Base-by-base conservation (phyloP, 2,888 invertebrate species). In the Drosophila sordidapex region DNA sequence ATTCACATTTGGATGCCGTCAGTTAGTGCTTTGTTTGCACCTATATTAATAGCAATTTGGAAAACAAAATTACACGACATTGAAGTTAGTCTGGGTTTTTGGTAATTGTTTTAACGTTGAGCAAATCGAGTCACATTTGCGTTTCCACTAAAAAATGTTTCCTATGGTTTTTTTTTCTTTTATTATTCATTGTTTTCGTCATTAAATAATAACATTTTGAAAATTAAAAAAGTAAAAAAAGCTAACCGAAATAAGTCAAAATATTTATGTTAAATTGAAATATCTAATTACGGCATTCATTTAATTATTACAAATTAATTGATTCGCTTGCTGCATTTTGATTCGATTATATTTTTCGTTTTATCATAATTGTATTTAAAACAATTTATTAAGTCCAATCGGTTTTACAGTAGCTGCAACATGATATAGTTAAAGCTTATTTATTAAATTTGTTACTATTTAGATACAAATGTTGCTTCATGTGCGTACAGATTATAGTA, bases 401-500 rank as follows among this genome's bases (percentile, higher is more conserved):
- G n/a, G 11, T 18, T 25, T 33, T 27, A 10, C 15, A 49, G 29
- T 29, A 15, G 2, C 15, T n/a, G 27, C 11, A 8, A 46, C 15
- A 25, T 52, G 27, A 69, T 54, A n/a, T n/a, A 54, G 15, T 38
- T 60, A 18, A n/a, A 35, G 13, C 13, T 25, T 43, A 54, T 27
- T 43, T 25, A 54, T 54, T 33, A 6, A 15, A 21, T 52, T 52
- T 53, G 10, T 4, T 4, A 4, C 10, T 40, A 10, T 40, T n/a
- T 10, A 10, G n/a, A 40, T 2, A 40, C n/a, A 40, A n/a, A n/a
- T 38, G n/a, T n/a, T 1, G n/a, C 18, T 18, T 18, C 10, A 33
- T 10, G 18, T 38, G 18, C 7, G 4, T 33, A 0, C 10, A 33
- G 33, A 10, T 33, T 18, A n/a, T 18, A 38, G 38, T 8, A n/a